These are phyloP conservation scores for Phyllotis vaccarum DNA, from an alignment of 2,797 vertebrate species.

Conservation along the genomic window DNA sequence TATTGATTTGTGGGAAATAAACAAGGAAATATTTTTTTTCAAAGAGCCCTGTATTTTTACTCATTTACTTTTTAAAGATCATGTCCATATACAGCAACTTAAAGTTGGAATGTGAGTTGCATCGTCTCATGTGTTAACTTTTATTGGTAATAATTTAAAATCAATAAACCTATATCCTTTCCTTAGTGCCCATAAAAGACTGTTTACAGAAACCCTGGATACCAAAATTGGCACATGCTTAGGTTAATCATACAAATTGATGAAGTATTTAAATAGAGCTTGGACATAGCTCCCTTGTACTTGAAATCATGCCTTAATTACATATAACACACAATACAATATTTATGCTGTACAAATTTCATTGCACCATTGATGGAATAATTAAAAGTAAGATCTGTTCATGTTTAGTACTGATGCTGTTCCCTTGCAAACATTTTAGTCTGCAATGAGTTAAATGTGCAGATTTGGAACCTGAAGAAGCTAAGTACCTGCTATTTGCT, in stretches of 20 bases:
- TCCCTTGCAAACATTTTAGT: too few species aligned
- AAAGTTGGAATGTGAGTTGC: background rate
- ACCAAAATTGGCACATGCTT: background rate
- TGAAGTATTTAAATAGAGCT: background rate
- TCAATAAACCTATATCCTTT: background rate
- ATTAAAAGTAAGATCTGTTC: background rate
- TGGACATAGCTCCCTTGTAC: background rate
- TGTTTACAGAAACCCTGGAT: too few species aligned
- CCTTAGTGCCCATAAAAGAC: background rate
- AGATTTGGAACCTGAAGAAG: background rate
- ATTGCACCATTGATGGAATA: background rate
- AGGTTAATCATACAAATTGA: background rate
- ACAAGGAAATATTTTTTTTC: background rate
- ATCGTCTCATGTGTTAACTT: background rate
- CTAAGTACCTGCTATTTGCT: background rate
- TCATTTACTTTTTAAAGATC: background rate
- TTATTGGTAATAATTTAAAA: background rate
- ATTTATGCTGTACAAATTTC: background rate
- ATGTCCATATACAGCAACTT: too few species aligned
- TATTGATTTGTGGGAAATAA: background rate
- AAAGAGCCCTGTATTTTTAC: background rate
- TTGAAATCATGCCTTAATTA: background rate
- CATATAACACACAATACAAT: background rate
- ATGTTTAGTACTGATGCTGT: background rate
- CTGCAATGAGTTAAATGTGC: background rate